A percentile compares a stretch with the other conserved stretches of the same genome.
phyloP scores from a whole-genome alignment of 2,113 vertebrate genomes.

The Rissa tridactyla region DNA sequence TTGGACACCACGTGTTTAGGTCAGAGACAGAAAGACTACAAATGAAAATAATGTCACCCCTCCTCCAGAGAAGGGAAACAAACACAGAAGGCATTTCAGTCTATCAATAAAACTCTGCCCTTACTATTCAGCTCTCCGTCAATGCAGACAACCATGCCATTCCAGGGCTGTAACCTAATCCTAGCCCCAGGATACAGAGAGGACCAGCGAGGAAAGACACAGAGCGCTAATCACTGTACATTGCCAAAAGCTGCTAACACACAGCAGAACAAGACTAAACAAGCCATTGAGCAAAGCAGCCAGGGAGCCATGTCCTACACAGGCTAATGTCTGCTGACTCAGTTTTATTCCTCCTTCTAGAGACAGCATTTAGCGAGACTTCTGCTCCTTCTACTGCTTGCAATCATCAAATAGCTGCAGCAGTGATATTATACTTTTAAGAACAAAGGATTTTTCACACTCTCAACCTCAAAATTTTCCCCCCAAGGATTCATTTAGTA shows the following conservation, averaged over 20 bases:
- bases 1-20: conserved; percentile 26
- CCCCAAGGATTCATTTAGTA: neutral
- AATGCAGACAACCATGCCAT: neutral
- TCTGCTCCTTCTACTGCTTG: neutral
- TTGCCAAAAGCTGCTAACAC: neutral
- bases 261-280: conserved; percentile 20
- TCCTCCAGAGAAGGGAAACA: conserved; percentile 9
- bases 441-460: neutral
- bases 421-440: neutral
- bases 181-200: neutral
- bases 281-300: neutral
- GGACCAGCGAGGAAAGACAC: neutral
- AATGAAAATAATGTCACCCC: neutral
- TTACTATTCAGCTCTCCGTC: conserved; percentile 15
- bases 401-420: neutral
- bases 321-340: neutral
- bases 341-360: neutral
- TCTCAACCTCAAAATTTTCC: neutral
- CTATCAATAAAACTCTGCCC: conserved; percentile 33
- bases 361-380: neutral
- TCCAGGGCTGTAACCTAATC: conserved; percentile 1
- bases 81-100: conserved; percentile 42
- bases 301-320: neutral
- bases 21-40: conserved; percentile 1
- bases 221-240: neutral